Conservation (phyloP, 2,797 vertebrate species). For the Astyanax mexicanus region DNA sequence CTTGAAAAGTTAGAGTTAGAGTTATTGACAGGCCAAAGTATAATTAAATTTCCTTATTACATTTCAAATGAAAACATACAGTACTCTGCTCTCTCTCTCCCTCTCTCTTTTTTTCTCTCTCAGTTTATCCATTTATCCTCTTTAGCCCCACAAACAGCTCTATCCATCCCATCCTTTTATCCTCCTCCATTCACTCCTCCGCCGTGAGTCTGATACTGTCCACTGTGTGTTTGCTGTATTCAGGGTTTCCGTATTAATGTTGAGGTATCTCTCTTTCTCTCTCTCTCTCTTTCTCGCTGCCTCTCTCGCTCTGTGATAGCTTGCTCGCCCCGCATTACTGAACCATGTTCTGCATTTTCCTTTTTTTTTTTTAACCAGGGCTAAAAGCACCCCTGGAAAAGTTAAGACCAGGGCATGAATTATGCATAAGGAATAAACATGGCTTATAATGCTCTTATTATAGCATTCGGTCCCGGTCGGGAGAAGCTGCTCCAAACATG, state of each 20-base stretch:
- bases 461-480: slow-evolving; percentile 22
- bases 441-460: slow-evolving; percentile 54
- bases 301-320: too few species aligned
- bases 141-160: background rate
- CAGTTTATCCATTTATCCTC: slow-evolving; percentile 11
- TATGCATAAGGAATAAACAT: slow-evolving; percentile 56
- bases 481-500: background rate
- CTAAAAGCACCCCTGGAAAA: slow-evolving; percentile 54
- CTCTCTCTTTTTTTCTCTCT: background rate
- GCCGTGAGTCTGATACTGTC: background rate
- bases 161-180: background rate
- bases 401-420: slow-evolving; percentile 48
- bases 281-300: too few species aligned
- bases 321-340: slow-evolving; percentile 21
- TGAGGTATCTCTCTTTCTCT: background rate
- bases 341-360: slow-evolving; percentile 15
- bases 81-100: slow-evolving; percentile 1
- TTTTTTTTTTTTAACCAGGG: slow-evolving; percentile 34
- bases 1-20: too few species aligned
- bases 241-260: slow-evolving; percentile 3
- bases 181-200: background rate
- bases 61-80: too few species aligned
- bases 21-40: too few species aligned
- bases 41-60: background rate
- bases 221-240: background rate